Evolutionary conservation across 2,797 vertebrate genomes (phyloP), one percentile per base, ranked within the genome.

Genomic region (Hydrocynus forskahlii): DNA sequence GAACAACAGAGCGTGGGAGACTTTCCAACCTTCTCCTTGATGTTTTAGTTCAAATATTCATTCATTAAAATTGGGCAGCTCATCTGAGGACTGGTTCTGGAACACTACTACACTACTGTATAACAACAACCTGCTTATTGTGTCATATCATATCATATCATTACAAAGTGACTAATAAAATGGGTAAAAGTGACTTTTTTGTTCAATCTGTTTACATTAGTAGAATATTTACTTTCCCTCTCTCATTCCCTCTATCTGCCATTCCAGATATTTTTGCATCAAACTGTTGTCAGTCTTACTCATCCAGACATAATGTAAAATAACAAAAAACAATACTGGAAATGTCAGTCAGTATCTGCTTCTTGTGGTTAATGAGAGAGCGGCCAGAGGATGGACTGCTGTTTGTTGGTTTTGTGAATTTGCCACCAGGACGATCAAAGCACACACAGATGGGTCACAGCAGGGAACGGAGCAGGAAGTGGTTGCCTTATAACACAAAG

Each of bases 391-490:
- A 74, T 29, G 50, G 50, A n/a, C 16, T 25, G 68, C 73, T 55
- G 57, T 57, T 12, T 45, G 59, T 76, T 78, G 67, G 57, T 73
- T 88, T 90, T 82, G 50, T 85, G 84, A 85, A 88, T 83, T 85
- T 81, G 78, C 89, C 88, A 71, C 87, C 84, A 25, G 35, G 80
- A 89, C 85, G 86, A 92, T 92, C 91, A 89, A 86, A 91, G 62
- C 63, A 45, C 40, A 86, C 72, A 81, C 78, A 83, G 72, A 90
- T 90, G 75, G 55, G 72, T 54, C 76, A 54, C 79, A 82, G 68
- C 40, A 75, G 87, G 87, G 83, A 87, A 29, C 50, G 67, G 81
- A 83, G 80, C 91, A 92, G 93, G 93, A 94, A 93, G 92, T 83
- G 91, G 88, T 90, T 85, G 84, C 72, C 81, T 88, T 80, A 78